phyloP scores from a whole-genome alignment of 2,113 vertebrate species.

The Pteruthius melanotis region DNA sequence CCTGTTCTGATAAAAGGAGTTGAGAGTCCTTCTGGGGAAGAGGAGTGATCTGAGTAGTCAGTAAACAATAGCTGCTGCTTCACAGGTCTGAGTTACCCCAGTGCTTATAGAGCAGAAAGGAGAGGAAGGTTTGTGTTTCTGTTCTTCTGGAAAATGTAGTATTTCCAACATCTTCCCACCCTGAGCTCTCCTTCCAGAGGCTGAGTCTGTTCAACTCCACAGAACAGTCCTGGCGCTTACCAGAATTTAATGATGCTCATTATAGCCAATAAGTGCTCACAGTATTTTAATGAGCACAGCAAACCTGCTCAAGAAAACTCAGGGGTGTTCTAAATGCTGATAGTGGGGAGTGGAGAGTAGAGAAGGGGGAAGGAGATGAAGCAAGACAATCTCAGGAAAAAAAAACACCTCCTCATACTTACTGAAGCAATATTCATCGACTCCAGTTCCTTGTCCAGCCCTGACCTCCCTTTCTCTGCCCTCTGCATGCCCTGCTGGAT shows the following conservation, averaged over 20 bases:
- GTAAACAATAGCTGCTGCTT: background rate
- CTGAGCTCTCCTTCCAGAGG: background rate
- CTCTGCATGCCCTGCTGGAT: background rate
- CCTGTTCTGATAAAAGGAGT: background rate
- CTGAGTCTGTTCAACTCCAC: background rate
- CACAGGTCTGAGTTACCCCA: background rate
- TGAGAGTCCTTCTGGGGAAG: background rate
- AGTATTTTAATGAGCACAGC: constrained; percentile 40
- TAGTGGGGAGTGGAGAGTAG: background rate
- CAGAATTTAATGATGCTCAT: constrained; percentile 49
- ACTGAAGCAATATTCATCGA: background rate
- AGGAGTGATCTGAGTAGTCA: background rate
- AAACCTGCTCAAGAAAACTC: constrained; percentile 8
- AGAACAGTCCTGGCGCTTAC: constrained; percentile 12
- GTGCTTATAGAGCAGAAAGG: background rate
- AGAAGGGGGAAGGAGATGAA: background rate
- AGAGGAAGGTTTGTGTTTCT: background rate
- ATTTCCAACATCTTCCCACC: background rate
- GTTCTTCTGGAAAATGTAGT: background rate
- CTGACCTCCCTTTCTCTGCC: background rate
- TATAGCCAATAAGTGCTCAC: constrained; percentile 26
- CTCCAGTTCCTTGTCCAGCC: background rate
- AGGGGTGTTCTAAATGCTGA: constrained; percentile 13
- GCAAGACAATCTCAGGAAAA: background rate
- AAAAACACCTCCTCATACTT: accelerated